Evolutionary conservation across 2,888 invertebrate genomes (phyloP).

Genomic region (Diogma glabrata): DNA sequence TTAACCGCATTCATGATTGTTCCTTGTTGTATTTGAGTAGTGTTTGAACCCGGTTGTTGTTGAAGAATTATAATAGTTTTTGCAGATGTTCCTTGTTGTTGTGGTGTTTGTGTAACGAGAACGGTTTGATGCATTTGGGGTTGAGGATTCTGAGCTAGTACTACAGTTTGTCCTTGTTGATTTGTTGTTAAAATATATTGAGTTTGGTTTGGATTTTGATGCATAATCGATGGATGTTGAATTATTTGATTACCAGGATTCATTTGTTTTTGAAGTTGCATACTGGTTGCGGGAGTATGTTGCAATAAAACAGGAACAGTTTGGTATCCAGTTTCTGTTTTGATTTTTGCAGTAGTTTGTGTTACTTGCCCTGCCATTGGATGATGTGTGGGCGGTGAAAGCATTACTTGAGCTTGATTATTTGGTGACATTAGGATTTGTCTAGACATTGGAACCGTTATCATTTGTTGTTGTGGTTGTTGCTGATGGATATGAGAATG

Average conservation of each 20-base stretch:
- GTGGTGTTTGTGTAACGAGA: constrained; percentile 52
- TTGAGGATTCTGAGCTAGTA: constrained; percentile 51
- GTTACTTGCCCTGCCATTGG: constrained; percentile 9
- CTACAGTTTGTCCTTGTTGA: constrained; percentile 47
- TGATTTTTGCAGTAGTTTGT: constrained; percentile 33
- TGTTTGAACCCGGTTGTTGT: constrained; percentile 37
- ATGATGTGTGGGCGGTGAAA: constrained; percentile 15
- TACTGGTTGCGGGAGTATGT: constrained; percentile 8
- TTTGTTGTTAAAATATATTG: constrained; percentile 36
- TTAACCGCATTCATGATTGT: constrained; percentile 1
- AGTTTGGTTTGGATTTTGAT: constrained; percentile 33
- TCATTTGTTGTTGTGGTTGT: constrained; percentile 28
- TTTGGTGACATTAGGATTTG: constrained; percentile 31
- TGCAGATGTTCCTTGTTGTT: constrained; percentile 51
- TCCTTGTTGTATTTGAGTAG: neutral
- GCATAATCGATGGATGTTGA: constrained; percentile 29
- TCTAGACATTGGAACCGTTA: constrained; percentile 27
- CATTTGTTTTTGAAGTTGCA: constrained; percentile 24
- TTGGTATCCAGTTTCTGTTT: constrained; percentile 34
- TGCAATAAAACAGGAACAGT: constrained; percentile 31
- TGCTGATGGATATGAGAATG: constrained; percentile 19
- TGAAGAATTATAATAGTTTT: constrained; percentile 62
- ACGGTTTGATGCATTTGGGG: constrained; percentile 43
- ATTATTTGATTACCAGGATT: constrained; percentile 23
- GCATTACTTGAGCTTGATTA: constrained; percentile 25